Evolutionary conservation across 1,140 invertebrate genomes (phyloP).

Genomic region (Drosophila murphyi): DNA sequence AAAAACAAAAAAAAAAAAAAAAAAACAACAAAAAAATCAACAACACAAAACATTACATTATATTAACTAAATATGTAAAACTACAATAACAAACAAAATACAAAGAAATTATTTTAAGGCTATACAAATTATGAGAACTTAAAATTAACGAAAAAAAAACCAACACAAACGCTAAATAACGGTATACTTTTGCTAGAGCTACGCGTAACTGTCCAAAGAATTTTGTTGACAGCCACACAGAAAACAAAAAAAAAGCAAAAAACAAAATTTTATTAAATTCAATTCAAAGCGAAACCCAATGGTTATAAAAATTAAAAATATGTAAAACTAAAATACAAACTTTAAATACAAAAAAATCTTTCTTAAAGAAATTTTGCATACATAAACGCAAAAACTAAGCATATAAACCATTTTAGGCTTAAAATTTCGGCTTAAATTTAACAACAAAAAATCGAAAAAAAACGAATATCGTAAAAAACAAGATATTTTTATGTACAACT

Average conservation of each 20-base stretch:
- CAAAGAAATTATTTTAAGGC: conserved; percentile 82
- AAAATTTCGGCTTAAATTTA: conserved; percentile 74
- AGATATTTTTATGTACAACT: conserved; percentile 53
- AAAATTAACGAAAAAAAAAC: conserved; percentile 35
- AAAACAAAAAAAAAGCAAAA: no score
- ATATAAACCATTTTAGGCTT: conserved; percentile 68
- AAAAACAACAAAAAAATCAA: conserved; percentile 10
- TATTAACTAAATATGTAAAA: conserved; percentile 64
- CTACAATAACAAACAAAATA: conserved; percentile 53
- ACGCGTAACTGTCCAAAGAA: conserved; percentile 55
- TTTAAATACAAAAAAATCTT: conserved; percentile 51
- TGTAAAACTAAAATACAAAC: conserved; percentile 30
- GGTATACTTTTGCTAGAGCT: conserved; percentile 75
- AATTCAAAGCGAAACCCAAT: conserved; percentile 54
- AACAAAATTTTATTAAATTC: conserved; percentile 36
- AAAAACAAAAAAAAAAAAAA: conserved; percentile 27
- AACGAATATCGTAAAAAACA: conserved; percentile 17
- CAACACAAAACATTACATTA: conserved; percentile 41
- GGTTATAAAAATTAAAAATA: conserved; percentile 70
- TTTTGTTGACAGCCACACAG: conserved; percentile 41
- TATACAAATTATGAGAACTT: conserved; percentile 62
- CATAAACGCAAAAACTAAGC: conserved; percentile 52
- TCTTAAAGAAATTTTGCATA: conserved; percentile 71
- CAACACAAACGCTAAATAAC: conserved; percentile 39
- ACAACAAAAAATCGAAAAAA: conserved; percentile 39